Conservation (phyloP, 2,888 invertebrate genomes). For the Heliconius erato region DNA sequence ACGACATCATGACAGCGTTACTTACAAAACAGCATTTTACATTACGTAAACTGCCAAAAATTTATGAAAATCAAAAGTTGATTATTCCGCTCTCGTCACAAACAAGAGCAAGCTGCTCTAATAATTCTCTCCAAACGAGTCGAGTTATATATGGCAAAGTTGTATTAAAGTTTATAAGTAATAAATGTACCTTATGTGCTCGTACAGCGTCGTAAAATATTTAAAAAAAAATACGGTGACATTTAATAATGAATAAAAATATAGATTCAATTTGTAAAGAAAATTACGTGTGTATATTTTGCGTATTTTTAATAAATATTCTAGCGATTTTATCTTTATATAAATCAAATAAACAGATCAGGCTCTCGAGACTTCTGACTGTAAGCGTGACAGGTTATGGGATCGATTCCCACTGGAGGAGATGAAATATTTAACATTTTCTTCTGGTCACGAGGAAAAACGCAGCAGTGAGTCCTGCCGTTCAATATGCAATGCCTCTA, state of each 20-base stretch:
- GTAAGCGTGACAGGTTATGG: no score
- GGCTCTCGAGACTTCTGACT: no score
- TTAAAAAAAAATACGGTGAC: conserved; percentile 57
- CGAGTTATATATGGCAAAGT: conserved; percentile 67
- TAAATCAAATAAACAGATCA: no score
- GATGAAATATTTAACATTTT: no score
- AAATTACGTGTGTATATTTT: background rate
- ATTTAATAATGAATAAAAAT: background rate
- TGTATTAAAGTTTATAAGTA: background rate
- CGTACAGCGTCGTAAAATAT: conserved; percentile 53
- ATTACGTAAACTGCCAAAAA: conserved; percentile 69
- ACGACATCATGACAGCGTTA: conserved; percentile 52
- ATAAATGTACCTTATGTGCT: conserved; percentile 61
- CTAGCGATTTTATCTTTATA: no score
- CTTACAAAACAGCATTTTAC: conserved; percentile 50
- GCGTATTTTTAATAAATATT: no score
- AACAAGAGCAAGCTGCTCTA: conserved; percentile 71
- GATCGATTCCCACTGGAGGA: no score
- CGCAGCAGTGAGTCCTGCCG: no score
- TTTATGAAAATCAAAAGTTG: conserved; percentile 69
- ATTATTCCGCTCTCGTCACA: conserved; percentile 68
- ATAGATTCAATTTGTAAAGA: background rate
- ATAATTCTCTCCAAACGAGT: conserved; percentile 65
- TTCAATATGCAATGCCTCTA: no score
- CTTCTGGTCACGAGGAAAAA: no score